A percentile compares a stretch with the other conserved stretches of the same genome.
These are phyloP conservation scores for Pimpla rufipes DNA, from an alignment of 2,888 invertebrate genomes.

Conservation along the genomic window DNA sequence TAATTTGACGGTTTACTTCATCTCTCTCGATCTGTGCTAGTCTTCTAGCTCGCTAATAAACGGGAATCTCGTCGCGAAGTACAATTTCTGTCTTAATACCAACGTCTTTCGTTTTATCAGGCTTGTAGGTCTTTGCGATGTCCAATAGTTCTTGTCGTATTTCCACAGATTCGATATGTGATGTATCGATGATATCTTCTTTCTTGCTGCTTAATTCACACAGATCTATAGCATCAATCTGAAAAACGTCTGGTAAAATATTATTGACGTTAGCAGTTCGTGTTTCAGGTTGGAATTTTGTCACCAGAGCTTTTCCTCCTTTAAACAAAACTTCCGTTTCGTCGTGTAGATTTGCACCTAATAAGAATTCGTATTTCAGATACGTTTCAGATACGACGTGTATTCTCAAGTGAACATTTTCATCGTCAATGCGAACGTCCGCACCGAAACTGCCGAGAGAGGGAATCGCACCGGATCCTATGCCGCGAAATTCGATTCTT, in stretches of 20 bases:
- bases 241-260: slow-evolving; percentile 7
- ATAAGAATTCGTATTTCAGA: slow-evolving; percentile 49
- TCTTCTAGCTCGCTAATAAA: slow-evolving; percentile 71
- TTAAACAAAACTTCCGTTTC: slow-evolving; percentile 16
- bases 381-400: slow-evolving; percentile 53
- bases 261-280: neutral
- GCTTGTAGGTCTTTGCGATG: slow-evolving; percentile 70
- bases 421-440: slow-evolving; percentile 34
- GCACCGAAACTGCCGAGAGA: slow-evolving; percentile 51
- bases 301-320: slow-evolving; percentile 6
- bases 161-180: slow-evolving; percentile 4
- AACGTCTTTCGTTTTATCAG: slow-evolving; percentile 67
- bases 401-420: slow-evolving; percentile 9
- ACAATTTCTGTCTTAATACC: slow-evolving; percentile 74
- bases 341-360: slow-evolving; percentile 51
- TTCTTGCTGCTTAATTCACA: neutral
- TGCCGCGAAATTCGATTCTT: slow-evolving; percentile 42
- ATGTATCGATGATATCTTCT: slow-evolving; percentile 1
- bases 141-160: neutral
- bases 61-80: slow-evolving; percentile 74
- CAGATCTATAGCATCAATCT: slow-evolving; percentile 11
- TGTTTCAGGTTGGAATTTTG: neutral
- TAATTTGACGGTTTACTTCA: slow-evolving; percentile 73
- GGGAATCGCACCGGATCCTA: slow-evolving; percentile 45
- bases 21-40: slow-evolving; percentile 69